Evolutionary conservation across 2,888 invertebrate species (phyloP).

Genomic region (Zygothrica quintamaculata): DNA sequence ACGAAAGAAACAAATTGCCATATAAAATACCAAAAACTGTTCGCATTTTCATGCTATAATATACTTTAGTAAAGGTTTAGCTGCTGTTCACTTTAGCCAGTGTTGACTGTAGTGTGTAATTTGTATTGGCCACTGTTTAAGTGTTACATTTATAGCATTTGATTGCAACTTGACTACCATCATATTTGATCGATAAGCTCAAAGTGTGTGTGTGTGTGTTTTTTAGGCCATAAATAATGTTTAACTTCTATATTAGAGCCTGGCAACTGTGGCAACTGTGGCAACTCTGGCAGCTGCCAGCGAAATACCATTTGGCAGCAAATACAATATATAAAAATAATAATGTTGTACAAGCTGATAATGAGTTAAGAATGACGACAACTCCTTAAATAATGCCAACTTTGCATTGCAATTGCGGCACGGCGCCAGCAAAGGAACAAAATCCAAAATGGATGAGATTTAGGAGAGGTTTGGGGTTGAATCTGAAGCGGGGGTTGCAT

Average conservation of each 20-base stretch:
- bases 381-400: constrained; percentile 49
- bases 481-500: background rate
- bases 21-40: too few relatives aligned
- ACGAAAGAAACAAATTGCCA: too few relatives aligned
- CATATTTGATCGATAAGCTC: background rate
- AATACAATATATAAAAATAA: too few relatives aligned
- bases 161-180: too few relatives aligned
- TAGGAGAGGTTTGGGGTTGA: background rate
- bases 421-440: background rate
- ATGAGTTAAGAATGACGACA: constrained; percentile 33
- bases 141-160: background rate
- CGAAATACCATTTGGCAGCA: constrained; percentile 29
- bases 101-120: too few relatives aligned
- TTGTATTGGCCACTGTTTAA: too few relatives aligned
- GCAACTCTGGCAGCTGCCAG: constrained; percentile 34
- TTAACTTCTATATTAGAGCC: background rate
- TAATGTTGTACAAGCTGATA: constrained; percentile 38
- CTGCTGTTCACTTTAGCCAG: too few relatives aligned
- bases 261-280: constrained; percentile 3
- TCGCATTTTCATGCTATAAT: too few relatives aligned
- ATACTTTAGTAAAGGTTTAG: too few relatives aligned
- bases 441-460: too few relatives aligned
- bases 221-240: background rate
- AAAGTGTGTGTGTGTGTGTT: too few relatives aligned
- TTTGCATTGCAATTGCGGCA: constrained; percentile 40